These are phyloP conservation scores for Lasiurus borealis DNA, from an alignment of 2,113 vertebrate genomes.

Conservation along the genomic window DNA sequence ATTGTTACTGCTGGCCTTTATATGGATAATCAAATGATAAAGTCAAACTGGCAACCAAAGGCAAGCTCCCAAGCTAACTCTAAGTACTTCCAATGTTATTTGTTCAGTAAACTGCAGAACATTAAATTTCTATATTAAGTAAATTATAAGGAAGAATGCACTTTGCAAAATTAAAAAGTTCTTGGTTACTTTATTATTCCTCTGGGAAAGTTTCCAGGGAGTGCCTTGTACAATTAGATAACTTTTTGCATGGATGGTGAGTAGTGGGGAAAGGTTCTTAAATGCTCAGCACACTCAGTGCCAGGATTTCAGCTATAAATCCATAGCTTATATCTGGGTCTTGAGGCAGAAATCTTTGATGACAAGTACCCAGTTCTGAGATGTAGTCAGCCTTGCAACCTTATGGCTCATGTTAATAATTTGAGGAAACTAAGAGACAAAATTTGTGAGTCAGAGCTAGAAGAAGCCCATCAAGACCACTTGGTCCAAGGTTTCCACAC, in stretches of 20 bases:
- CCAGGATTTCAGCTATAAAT: constrained; percentile 43
- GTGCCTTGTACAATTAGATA: constrained; percentile 85
- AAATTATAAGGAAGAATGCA: constrained; percentile 90
- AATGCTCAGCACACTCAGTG: constrained; percentile 79
- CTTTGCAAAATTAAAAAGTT: constrained; percentile 91
- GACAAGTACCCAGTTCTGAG: constrained; percentile 31
- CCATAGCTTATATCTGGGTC: constrained; percentile 31
- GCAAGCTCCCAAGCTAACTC: constrained; percentile 86
- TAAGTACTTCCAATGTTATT: constrained; percentile 89
- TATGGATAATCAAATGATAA: constrained; percentile 89
- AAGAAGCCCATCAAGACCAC: not conserved
- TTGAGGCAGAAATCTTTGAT: constrained; percentile 38
- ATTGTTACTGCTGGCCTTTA: constrained; percentile 86
- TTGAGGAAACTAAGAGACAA: not conserved
- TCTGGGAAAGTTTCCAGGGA: constrained; percentile 88
- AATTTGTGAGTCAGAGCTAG: not conserved
- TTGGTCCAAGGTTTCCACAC: not conserved
- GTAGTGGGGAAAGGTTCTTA: constrained; percentile 75
- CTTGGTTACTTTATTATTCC: constrained; percentile 88
- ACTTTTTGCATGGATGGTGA: constrained; percentile 83
- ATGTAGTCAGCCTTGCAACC: not conserved
- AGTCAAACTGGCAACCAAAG: constrained; percentile 86
- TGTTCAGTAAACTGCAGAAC: constrained; percentile 90
- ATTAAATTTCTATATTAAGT: constrained; percentile 91
- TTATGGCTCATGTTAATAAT: not conserved